Percentiles rank a stretch among this genome's conserved stretches.
phyloP scores from a whole-genome alignment of 1,140 invertebrate species.

The Hylaeus anthracinus region DNA sequence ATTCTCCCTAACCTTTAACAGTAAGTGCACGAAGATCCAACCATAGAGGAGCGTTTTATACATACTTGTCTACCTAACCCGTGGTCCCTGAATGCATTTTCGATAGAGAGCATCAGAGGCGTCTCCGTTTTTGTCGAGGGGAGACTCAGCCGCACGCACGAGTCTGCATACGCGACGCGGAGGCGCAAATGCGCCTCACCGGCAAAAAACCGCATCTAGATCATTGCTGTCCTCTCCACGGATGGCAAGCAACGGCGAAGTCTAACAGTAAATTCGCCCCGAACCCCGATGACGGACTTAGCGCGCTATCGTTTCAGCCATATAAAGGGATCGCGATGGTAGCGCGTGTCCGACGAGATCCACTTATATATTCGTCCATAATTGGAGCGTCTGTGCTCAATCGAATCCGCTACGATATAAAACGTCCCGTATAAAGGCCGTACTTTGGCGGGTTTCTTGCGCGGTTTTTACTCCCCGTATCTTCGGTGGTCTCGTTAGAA shows the following conservation, averaged over 20 bases:
- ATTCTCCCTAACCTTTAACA: too few species aligned
- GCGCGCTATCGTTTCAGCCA: constrained; percentile 36
- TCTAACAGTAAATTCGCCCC: constrained; percentile 31
- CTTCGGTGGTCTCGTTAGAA: constrained; percentile 66
- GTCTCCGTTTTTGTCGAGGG: constrained; percentile 7
- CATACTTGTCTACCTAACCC: too few species aligned
- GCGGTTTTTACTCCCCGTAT: constrained; percentile 51
- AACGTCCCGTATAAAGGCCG: constrained; percentile 62
- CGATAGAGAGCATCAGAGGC: neutral
- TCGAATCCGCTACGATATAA: constrained; percentile 58
- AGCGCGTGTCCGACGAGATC: constrained; percentile 23
- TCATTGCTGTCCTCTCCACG: constrained; percentile 16
- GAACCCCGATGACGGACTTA: constrained; percentile 20
- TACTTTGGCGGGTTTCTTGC: constrained; percentile 61
- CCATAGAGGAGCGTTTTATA: too few species aligned
- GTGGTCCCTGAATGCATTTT: too few species aligned
- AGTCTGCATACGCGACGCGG: neutral
- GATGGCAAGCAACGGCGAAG: constrained; percentile 25
- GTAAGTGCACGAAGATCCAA: too few species aligned
- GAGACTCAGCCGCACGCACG: neutral
- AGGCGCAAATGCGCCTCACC: constrained; percentile 13
- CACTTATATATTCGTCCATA: constrained; percentile 64
- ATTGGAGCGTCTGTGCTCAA: constrained; percentile 54
- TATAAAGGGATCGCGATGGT: constrained; percentile 53
- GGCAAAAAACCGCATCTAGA: constrained; percentile 20